Evolutionary conservation across 1,140 invertebrate genomes (phyloP).

Genomic region (Leptinotarsa defecta): DNA sequence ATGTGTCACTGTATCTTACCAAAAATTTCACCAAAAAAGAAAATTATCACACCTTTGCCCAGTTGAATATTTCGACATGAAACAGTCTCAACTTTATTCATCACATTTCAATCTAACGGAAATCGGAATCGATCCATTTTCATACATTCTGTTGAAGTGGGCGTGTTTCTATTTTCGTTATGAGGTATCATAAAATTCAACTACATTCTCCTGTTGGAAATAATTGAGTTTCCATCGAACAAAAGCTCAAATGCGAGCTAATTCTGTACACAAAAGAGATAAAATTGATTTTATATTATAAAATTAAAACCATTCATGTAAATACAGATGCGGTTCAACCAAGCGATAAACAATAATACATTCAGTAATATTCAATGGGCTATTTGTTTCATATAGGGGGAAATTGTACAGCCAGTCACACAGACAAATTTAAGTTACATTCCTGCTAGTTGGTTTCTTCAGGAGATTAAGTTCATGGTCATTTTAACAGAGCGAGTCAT

Average conservation of each 20-base stretch:
- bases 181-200: not conserved
- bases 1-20: too few relatives aligned
- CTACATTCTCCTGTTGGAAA: not conserved
- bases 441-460: too few relatives aligned
- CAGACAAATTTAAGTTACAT: too few relatives aligned
- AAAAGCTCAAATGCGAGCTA: not conserved
- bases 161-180: not conserved
- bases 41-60: too few relatives aligned
- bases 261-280: slow-evolving; percentile 4
- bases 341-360: not conserved
- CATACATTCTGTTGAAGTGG: not conserved
- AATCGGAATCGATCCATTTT: not conserved
- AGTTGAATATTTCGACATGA: too few relatives aligned
- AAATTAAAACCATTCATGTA: not conserved
- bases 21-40: too few relatives aligned
- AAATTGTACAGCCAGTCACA: not conserved
- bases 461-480: too few relatives aligned
- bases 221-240: not conserved
- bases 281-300: slow-evolving; percentile 1
- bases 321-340: not conserved
- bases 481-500: too few relatives aligned
- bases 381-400: not conserved
- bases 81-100: too few relatives aligned
- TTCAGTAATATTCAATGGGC: not conserved
- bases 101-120: too few relatives aligned